Conservation (phyloP, 1,140 invertebrate species). For the Polyergus mexicanus region DNA sequence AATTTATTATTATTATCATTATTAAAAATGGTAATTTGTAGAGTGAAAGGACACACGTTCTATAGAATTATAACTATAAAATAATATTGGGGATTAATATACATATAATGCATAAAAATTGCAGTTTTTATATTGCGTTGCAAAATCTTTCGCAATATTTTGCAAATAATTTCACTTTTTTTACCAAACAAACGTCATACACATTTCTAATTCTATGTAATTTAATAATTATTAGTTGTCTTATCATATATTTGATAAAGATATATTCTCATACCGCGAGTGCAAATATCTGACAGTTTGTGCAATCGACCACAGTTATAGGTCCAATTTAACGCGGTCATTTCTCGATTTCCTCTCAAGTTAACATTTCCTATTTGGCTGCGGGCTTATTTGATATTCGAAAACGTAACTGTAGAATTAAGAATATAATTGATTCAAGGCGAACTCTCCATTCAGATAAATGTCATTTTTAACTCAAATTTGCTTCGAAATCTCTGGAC, state of each 20-base stretch:
- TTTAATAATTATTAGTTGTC: constrained; percentile 21
- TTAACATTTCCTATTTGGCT: constrained; percentile 46
- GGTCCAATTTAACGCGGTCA: not conserved
- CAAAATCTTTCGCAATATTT: constrained; percentile 1
- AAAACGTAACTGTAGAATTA: constrained; percentile 25
- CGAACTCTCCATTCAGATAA: not conserved
- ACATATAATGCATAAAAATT: not conserved
- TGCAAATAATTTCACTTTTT: constrained; percentile 1
- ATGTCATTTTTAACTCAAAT: not conserved
- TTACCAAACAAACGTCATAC: not conserved
- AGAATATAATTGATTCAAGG: constrained; percentile 11
- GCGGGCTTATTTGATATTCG: constrained; percentile 30
- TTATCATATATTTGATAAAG: constrained; percentile 27
- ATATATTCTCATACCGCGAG: not conserved
- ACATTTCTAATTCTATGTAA: constrained; percentile 30
- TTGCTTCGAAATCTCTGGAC: not conserved
- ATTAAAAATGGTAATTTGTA: not conserved
- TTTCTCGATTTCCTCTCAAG: constrained; percentile 59
- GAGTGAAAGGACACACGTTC: not conserved
- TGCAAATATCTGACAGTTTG: constrained; percentile 14
- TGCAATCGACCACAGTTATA: constrained; percentile 11
- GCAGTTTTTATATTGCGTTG: not conserved
- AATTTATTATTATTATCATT: not conserved
- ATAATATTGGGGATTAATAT: not conserved
- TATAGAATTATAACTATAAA: not conserved